Conservation (phyloP, 2,797 vertebrate genomes). For the Luscinia megarhynchos region DNA sequence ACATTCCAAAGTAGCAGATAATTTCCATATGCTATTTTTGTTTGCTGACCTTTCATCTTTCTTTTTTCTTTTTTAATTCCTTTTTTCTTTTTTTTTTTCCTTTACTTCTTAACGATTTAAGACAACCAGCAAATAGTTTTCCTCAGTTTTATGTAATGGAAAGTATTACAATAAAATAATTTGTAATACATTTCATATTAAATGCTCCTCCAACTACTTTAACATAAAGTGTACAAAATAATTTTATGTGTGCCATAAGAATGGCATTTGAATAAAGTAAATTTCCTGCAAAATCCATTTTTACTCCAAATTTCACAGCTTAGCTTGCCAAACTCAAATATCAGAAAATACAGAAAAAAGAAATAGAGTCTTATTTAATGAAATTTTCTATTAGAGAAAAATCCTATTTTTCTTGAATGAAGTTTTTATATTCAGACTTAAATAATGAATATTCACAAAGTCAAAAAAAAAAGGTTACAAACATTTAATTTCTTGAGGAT, state of each 20-base stretch:
- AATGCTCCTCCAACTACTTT: background rate
- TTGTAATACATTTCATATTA: background rate
- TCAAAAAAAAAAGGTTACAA: background rate
- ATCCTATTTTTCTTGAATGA: background rate
- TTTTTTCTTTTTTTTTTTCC: background rate
- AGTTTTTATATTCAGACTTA: background rate
- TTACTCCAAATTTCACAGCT: background rate
- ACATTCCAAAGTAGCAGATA: background rate
- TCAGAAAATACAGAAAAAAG: background rate
- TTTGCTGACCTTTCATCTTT: background rate
- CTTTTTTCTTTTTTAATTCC: background rate
- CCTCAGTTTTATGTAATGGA: background rate
- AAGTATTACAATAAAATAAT: background rate
- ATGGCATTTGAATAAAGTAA: background rate
- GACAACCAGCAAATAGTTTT: background rate
- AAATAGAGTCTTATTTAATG: background rate
- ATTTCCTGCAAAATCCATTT: background rate
- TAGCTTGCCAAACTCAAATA: background rate
- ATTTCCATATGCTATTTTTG: conserved; percentile 29
- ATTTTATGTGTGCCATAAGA: background rate
- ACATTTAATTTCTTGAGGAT: background rate
- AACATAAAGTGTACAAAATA: background rate
- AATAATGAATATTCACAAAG: background rate
- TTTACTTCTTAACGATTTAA: background rate
- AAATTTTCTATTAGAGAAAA: background rate